Conservation (phyloP, 2,888 invertebrate species). For the Caradrina clavipalpis region DNA sequence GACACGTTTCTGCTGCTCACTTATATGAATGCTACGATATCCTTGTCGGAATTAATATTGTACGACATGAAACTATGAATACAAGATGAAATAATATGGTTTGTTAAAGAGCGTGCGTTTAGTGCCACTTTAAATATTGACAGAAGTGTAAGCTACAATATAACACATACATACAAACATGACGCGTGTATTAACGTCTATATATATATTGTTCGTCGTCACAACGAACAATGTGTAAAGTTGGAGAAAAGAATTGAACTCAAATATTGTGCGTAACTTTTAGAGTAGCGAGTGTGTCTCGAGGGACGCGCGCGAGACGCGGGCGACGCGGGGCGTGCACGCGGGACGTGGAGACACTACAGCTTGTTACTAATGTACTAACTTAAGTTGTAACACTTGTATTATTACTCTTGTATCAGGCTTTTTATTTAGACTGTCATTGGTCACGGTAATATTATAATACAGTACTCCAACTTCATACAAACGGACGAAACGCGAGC, state of each 20-base stretch:
- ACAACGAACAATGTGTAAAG: slow-evolving; percentile 29
- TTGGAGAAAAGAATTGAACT: slow-evolving; percentile 31
- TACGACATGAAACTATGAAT: slow-evolving; percentile 18
- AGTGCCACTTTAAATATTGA: background rate
- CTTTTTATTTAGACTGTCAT: background rate
- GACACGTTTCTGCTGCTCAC: slow-evolving; percentile 10
- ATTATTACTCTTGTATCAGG: background rate
- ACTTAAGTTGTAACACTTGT: background rate
- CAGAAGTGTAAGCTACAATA: background rate
- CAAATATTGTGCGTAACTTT: slow-evolving; percentile 38
- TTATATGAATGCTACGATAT: slow-evolving; percentile 11
- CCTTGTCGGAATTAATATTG: slow-evolving; percentile 15
- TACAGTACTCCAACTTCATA: no score
- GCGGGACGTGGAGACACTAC: slow-evolving; percentile 13
- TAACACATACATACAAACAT: background rate
- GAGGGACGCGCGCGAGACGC: slow-evolving; percentile 29
- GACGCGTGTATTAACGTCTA: background rate
- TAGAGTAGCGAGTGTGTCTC: slow-evolving; percentile 40
- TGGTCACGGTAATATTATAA: no score
- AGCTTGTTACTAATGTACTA: background rate
- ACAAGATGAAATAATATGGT: slow-evolving; percentile 11
- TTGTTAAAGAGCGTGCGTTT: background rate
- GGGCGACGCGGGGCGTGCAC: background rate
- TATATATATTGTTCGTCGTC: slow-evolving; percentile 8
- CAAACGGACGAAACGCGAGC: no score